Evolutionary conservation across 2,888 invertebrate genomes (phyloP).

Genomic region (Drosophila atroscutellata): DNA sequence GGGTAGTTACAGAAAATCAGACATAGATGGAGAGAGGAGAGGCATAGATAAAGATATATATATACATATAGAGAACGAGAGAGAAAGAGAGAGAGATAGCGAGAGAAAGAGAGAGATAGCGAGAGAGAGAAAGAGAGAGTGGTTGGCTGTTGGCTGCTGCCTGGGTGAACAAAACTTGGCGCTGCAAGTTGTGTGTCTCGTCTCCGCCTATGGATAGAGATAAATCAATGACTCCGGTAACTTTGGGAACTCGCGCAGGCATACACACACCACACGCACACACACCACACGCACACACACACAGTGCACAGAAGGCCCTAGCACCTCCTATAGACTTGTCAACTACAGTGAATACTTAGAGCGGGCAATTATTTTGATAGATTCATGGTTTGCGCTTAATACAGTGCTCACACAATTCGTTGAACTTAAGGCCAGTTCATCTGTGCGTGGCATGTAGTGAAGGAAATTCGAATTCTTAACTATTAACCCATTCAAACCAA

Average conservation of each 20-base stretch:
- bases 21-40: neutral
- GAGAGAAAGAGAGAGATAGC: neutral
- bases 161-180: conserved; percentile 24
- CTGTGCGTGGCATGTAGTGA: neutral
- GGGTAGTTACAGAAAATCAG: neutral
- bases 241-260: conserved; percentile 9
- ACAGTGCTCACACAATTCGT: neutral
- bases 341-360: conserved; percentile 25
- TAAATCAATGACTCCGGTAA: conserved; percentile 52
- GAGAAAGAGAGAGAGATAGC: neutral
- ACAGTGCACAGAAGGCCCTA: neutral
- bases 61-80: neutral
- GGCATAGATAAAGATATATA: no score
- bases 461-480: neutral
- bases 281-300: no score
- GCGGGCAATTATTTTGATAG: neutral
- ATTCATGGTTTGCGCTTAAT: neutral
- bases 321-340: neutral
- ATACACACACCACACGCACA: neutral
- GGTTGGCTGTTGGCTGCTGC: conserved; percentile 24
- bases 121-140: neutral
- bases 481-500: neutral
- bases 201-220: conserved; percentile 29
- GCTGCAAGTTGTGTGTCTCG: conserved; percentile 9
- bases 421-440: neutral